Evolutionary conservation across 2,888 invertebrate species (phyloP).

Genomic region (Proisotoma minuta): DNA sequence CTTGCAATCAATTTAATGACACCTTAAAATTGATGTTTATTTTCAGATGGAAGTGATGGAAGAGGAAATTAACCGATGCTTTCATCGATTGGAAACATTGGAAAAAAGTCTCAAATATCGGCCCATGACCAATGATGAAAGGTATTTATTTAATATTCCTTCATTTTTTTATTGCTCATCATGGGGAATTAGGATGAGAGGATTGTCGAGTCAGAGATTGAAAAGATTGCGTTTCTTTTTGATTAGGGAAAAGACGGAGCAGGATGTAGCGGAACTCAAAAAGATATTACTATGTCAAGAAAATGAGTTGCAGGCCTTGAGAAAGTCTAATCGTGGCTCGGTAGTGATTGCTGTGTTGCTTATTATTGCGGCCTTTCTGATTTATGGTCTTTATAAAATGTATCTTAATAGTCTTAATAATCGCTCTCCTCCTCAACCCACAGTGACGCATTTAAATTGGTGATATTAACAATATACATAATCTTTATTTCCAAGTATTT

Average conservation of each 20-base stretch:
- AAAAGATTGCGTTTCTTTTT: background rate
- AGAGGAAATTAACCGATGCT: conserved; percentile 26
- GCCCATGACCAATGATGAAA: conserved; percentile 35
- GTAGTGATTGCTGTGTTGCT: conserved; percentile 29
- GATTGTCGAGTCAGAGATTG: too few species aligned
- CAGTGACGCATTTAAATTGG: background rate
- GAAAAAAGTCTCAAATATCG: conserved; percentile 31
- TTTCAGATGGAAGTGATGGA: conserved; percentile 33
- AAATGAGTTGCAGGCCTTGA: conserved; percentile 19
- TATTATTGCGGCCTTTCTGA: conserved; percentile 23
- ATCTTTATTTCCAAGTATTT: too few species aligned
- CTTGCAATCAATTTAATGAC: background rate
- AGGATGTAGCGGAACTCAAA: conserved; percentile 25
- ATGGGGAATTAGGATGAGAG: too few species aligned
- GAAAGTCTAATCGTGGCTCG: conserved; percentile 26
- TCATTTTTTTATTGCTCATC: too few species aligned
- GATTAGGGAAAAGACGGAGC: conserved; percentile 27
- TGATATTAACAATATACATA: background rate
- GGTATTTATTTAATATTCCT: conserved; percentile 8
- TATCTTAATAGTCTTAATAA: background rate
- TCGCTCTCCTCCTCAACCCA: background rate
- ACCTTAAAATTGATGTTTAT: background rate
- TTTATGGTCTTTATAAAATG: conserved; percentile 35
- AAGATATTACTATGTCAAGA: conserved; percentile 28
- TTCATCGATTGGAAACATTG: conserved; percentile 30